Evolutionary conservation across 2,797 vertebrate species (phyloP).

Genomic region (Muscicapa comitata): DNA sequence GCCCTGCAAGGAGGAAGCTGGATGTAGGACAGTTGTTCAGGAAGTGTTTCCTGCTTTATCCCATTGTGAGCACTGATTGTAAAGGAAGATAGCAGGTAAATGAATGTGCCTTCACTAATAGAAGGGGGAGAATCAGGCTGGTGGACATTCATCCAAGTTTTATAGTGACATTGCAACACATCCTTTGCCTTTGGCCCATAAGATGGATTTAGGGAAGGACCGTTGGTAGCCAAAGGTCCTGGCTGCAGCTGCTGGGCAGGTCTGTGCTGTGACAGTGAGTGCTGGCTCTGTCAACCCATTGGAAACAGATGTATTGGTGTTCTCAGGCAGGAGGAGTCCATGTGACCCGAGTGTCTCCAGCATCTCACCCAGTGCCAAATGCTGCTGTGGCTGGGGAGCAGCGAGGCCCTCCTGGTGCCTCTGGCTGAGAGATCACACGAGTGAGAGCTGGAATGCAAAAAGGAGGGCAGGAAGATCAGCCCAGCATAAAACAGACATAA

Average conservation of each 20-base stretch:
- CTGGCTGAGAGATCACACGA: neutral
- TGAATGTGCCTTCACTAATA: neutral
- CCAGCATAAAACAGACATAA: neutral
- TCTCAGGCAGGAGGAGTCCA: neutral
- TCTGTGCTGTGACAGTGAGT: neutral
- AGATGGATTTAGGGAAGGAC: neutral
- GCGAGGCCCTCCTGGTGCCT: neutral
- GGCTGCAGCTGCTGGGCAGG: neutral
- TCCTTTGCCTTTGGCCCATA: neutral
- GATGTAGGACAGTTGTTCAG: neutral
- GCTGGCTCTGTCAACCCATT: neutral
- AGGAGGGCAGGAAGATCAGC: neutral
- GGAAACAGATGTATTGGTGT: neutral
- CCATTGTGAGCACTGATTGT: neutral
- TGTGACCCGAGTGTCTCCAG: neutral
- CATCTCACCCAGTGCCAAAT: rapidly evolving
- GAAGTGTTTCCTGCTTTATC: neutral
- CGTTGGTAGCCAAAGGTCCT: neutral
- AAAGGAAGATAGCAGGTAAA: neutral
- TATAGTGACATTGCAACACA: neutral
- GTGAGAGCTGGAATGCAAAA: neutral
- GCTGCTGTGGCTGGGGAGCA: rapidly evolving
- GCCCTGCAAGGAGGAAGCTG: neutral
- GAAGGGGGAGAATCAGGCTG: rapidly evolving
- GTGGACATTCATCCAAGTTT: neutral